Evolutionary conservation across 2,888 invertebrate genomes (phyloP), one percentile per base, ranked within the genome.

Genomic region (Caenorhabditis angaria): DNA sequence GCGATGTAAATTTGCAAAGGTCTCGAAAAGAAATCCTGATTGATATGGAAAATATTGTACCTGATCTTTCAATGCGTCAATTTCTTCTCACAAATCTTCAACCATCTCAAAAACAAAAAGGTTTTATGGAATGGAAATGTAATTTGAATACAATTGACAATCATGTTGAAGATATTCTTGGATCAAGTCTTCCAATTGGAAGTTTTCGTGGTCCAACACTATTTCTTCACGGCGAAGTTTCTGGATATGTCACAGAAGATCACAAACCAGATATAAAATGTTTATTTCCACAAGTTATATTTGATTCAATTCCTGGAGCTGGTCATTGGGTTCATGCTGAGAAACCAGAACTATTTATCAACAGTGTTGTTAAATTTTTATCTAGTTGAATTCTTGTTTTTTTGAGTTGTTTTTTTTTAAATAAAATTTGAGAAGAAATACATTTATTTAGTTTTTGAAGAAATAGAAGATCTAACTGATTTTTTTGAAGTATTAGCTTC

Each of bases 291-390:
- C 69, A 69, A 64, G 71, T 71, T 25, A 18, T 91, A 76, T 90
- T 94, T 83, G 88, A 90, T 56, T 92, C 91, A 80, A 91, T 95
- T 61, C 90, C 91, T 59, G 93, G 92, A 47, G 93, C 96, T 6
- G 94, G 94, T 0, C 97, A 97, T 88, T 94, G 95, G 93, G 92
- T 96, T 0, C 97, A 97, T 88, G 92, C 93, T 77, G 95, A 97
- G 75, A 93, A 94, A 87, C 94, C 96, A 1, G 88, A 90, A 8
- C 92, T 92, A 77, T 94, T 95, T 88, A 88, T 94, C 27, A 90
- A 91, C 59, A 82, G 90, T 60, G 90, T 92, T 41, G 89, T 91
- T 78, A 90, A 90, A 78, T 93, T 93, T 88, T 88, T 93, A 18
- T 41, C 41, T 14, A 41, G 41, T 41, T 41, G 41, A 41, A 14